Percentiles rank a stretch among this genome's conserved stretches.
Conservation (phyloP, 2,888 invertebrate genomes). For the Pachymerium ferrugineum region DNA sequence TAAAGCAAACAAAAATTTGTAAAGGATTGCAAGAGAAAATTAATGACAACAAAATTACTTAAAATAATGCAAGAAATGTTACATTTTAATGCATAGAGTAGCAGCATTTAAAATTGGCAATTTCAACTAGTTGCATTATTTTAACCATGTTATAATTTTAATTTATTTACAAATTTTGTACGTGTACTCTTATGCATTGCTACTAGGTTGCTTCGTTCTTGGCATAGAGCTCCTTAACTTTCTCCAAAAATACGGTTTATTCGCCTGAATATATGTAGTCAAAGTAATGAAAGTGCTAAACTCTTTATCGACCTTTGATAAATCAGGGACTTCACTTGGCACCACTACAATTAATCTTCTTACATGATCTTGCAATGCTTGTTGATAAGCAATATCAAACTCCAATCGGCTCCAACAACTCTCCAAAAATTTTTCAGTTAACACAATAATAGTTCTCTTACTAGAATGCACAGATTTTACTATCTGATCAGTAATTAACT, state of each 20-base stretch:
- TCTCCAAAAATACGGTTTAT: background rate
- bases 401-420: background rate
- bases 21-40: too few relatives aligned
- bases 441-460: background rate
- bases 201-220: too few relatives aligned
- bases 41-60: too few relatives aligned
- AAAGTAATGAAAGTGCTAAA: background rate
- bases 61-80: too few relatives aligned
- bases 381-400: background rate
- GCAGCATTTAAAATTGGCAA: too few relatives aligned
- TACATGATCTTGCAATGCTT: background rate
- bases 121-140: too few relatives aligned
- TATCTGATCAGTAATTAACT: background rate
- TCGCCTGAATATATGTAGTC: background rate
- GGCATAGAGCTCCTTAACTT: background rate
- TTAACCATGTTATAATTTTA: too few relatives aligned
- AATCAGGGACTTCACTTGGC: background rate
- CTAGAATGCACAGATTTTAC: background rate
- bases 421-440: background rate
- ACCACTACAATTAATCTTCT: background rate
- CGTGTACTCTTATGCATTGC: too few relatives aligned
- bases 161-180: too few relatives aligned
- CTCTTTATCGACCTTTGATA: background rate
- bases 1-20: too few relatives aligned
- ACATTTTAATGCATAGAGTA: too few relatives aligned